phyloP scores from a whole-genome alignment of 2,797 vertebrate species.

The Diglossa cyanea region DNA sequence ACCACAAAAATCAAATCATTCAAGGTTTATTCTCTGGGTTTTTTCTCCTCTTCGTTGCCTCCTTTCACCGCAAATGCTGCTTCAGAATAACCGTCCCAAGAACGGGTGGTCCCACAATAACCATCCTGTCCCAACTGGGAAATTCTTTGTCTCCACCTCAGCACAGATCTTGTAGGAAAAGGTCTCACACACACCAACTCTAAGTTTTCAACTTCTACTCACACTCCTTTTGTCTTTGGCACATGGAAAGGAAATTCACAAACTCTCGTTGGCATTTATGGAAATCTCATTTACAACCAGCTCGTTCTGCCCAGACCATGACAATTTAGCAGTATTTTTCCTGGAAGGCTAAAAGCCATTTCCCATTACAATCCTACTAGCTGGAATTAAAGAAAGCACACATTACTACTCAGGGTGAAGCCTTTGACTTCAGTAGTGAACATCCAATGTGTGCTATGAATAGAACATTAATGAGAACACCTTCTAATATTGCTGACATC shows the following conservation, averaged over 20 bases:
- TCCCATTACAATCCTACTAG: neutral
- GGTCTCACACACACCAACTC: neutral
- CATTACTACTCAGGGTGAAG: neutral
- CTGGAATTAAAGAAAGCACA: neutral
- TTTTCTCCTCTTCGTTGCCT: neutral
- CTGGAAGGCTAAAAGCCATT: neutral
- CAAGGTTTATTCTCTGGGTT: accelerated
- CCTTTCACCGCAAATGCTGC: accelerated
- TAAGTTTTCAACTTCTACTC: neutral
- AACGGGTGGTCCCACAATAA: neutral
- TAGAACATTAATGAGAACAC: neutral
- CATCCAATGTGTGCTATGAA: neutral
- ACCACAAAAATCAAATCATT: accelerated
- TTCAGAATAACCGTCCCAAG: accelerated
- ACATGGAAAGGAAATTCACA: neutral
- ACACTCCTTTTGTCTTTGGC: neutral
- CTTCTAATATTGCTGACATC: neutral
- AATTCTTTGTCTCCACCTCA: neutral
- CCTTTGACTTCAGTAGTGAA: neutral
- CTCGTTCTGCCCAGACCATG: neutral
- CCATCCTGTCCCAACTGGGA: accelerated
- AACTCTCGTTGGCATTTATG: accelerated
- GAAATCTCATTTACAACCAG: neutral
- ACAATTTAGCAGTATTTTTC: neutral
- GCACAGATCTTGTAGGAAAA: neutral